Evolutionary conservation across 2,113 vertebrate genomes (phyloP).

Genomic region (Aegithalos caudatus): DNA sequence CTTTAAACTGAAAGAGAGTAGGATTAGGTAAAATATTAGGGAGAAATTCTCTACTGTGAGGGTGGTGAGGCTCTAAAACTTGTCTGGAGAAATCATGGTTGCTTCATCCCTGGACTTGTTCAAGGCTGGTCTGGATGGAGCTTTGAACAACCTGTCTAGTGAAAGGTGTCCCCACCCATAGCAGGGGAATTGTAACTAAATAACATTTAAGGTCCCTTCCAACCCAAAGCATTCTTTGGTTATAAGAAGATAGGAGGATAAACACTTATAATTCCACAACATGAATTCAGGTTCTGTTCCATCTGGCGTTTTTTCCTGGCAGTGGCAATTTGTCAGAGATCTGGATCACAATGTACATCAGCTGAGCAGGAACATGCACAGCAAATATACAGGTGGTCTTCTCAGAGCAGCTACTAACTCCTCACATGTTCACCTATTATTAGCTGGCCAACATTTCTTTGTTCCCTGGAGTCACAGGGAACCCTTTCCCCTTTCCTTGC

Average conservation of each 20-base stretch:
- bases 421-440: neutral
- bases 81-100: neutral
- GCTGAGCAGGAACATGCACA: neutral
- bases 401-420: neutral
- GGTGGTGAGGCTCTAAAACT: neutral
- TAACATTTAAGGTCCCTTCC: neutral
- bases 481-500: neutral
- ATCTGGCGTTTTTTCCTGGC: neutral
- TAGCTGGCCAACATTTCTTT: neutral
- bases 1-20: neutral
- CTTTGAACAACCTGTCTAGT: neutral
- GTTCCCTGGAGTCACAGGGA: neutral
- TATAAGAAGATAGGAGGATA: neutral
- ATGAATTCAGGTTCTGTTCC: neutral
- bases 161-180: neutral
- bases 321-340: neutral
- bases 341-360: neutral
- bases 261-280: neutral
- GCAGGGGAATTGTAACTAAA: neutral
- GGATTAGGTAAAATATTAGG: neutral
- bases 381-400: accelerated
- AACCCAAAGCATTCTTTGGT: neutral
- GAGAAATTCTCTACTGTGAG: neutral
- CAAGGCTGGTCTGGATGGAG: neutral
- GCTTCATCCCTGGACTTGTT: neutral